phyloP scores from a whole-genome alignment of 2,888 invertebrate species.

The Strigamia crassipes region DNA sequence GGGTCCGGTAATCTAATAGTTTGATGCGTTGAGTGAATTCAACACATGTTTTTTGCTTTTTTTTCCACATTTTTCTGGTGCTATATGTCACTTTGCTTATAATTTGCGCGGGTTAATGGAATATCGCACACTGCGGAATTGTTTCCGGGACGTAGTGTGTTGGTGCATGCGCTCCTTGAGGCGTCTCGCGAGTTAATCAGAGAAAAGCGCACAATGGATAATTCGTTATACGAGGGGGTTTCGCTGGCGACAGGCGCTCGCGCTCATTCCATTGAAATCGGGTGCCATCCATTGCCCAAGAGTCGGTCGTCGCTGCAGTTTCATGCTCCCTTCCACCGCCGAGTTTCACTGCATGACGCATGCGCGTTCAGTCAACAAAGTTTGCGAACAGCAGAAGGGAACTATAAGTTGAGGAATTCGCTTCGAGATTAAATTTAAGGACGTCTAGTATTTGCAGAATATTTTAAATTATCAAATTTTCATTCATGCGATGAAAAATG shows the following conservation, averaged over 20 bases:
- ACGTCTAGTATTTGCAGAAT: no score
- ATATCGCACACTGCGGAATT: constrained; percentile 28
- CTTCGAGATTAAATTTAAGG: not conserved
- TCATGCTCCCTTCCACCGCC: not conserved
- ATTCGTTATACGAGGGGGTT: constrained; percentile 1
- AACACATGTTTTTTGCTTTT: not conserved
- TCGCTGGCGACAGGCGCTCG: constrained; percentile 28
- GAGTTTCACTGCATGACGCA: constrained; percentile 39
- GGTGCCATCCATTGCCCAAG: constrained; percentile 42
- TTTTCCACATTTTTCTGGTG: not conserved
- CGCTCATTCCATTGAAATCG: constrained; percentile 37
- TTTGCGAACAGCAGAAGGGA: not conserved
- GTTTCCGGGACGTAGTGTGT: constrained; percentile 30
- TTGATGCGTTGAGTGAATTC: constrained; percentile 23
- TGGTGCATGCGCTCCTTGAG: constrained; percentile 20
- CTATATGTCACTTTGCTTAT: constrained; percentile 6
- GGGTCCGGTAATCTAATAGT: constrained; percentile 14
- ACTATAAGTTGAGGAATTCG: constrained; percentile 28
- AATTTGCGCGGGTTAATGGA: constrained; percentile 29
- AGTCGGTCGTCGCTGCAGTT: constrained; percentile 28
- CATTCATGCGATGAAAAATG: no score
- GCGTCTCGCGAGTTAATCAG: constrained; percentile 38
- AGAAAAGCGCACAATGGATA: constrained; percentile 39
- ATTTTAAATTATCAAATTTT: no score
- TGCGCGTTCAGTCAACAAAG: constrained; percentile 15